Percentiles rank a stretch among this genome's conserved stretches.
Conservation (phyloP, 2,797 vertebrate species). For the Sorex maritimensis region DNA sequence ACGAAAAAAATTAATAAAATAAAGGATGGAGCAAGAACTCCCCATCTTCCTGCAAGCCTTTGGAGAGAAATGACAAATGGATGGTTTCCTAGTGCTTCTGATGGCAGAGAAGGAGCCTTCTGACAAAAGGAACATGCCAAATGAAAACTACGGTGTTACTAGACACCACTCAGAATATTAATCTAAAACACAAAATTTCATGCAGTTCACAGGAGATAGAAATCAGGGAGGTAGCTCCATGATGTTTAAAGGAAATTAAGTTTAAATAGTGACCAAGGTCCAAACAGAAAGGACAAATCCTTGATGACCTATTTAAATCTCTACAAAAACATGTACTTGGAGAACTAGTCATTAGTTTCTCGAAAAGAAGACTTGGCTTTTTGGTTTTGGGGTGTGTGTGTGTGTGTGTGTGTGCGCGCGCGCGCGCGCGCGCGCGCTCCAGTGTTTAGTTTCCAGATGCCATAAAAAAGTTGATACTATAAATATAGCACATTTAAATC, state of each 20-base stretch:
- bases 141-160: not conserved
- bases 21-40: not conserved
- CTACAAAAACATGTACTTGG: slow-evolving; percentile 18
- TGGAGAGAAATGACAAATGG: not conserved
- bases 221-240: not conserved
- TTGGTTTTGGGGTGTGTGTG: not conserved
- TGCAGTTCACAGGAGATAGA: not conserved
- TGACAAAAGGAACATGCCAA: slow-evolving; percentile 13
- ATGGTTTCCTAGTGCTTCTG: not conserved
- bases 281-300: not conserved
- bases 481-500: slow-evolving; percentile 63
- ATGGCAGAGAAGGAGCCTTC: not conserved
- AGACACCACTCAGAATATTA: not conserved
- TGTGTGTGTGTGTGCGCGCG: too few relatives aligned
- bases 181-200: slow-evolving; percentile 9
- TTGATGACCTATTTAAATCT: slow-evolving; percentile 10
- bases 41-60: not conserved
- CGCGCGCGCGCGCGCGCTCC: too few relatives aligned
- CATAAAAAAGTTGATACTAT: slow-evolving; percentile 35
- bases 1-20: too few relatives aligned
- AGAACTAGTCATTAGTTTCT: not conserved
- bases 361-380: slow-evolving; percentile 27
- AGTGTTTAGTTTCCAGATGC: not conserved
- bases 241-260: slow-evolving; percentile 7
- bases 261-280: slow-evolving; percentile 11